Conservation (phyloP, 2,113 vertebrate genomes). For the Caloenas nicobarica region DNA sequence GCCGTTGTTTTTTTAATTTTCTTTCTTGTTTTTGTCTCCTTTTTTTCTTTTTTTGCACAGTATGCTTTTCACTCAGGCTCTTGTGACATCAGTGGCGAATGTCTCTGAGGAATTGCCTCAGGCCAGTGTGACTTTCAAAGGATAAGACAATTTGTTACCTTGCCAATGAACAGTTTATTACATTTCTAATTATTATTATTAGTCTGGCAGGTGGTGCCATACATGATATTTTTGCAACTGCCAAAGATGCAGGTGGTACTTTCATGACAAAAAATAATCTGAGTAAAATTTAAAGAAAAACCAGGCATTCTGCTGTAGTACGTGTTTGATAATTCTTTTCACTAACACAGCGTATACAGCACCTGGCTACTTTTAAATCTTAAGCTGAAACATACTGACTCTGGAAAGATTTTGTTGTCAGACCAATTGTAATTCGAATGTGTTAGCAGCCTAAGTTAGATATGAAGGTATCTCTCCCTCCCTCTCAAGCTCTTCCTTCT, state of each 20-base stretch:
- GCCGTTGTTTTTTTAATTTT: not conserved
- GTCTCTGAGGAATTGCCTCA: slow-evolving; percentile 50
- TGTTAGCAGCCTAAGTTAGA: not conserved
- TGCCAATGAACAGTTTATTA: slow-evolving; percentile 74
- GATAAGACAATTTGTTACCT: slow-evolving; percentile 63
- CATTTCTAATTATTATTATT: slow-evolving; percentile 77
- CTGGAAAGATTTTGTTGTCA: not conserved
- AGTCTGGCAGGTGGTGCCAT: slow-evolving; percentile 66
- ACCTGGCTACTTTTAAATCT: not conserved
- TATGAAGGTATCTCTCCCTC: not conserved
- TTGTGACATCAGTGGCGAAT: slow-evolving; percentile 53
- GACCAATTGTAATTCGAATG: not conserved
- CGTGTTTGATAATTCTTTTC: not conserved
- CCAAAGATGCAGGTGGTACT: slow-evolving; percentile 37
- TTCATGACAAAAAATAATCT: slow-evolving; percentile 13
- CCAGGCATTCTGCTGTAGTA: not conserved
- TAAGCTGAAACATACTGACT: not conserved
- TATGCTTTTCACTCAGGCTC: not conserved
- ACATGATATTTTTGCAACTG: slow-evolving; percentile 40
- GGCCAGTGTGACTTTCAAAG: slow-evolving; percentile 72
- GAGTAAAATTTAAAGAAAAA: not conserved
- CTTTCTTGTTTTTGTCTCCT: not conserved
- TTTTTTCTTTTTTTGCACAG: not conserved
- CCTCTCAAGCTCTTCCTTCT: slow-evolving; percentile 2
- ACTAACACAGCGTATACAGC: not conserved